Percentiles rank a stretch among this genome's conserved stretches.
Evolutionary conservation across 1,140 invertebrate species (phyloP).

Genomic region (Stegodyphus dumicola): DNA sequence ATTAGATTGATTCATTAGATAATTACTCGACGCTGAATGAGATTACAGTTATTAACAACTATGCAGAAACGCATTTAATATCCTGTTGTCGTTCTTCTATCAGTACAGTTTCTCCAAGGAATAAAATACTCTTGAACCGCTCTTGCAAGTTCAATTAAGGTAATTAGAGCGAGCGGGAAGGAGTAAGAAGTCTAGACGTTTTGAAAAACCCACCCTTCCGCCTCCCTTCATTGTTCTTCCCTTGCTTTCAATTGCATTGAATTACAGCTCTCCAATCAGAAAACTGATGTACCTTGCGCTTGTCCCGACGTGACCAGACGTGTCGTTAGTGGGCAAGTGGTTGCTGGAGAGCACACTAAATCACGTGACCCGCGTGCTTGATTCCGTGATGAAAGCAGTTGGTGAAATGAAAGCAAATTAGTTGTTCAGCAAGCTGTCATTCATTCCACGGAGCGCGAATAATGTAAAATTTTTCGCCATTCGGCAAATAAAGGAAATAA

Average conservation of each 20-base stretch:
- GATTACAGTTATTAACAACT: too few species aligned
- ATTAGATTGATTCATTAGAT: too few species aligned
- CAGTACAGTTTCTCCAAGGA: too few species aligned
- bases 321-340: conserved; percentile 31
- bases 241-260: background rate
- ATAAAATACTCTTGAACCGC: too few species aligned
- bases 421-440: conserved; percentile 36
- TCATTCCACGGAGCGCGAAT: conserved; percentile 16
- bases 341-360: conserved; percentile 24
- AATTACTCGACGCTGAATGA: too few species aligned
- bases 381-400: conserved; percentile 19
- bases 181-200: conserved; percentile 23
- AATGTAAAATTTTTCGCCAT: conserved; percentile 9
- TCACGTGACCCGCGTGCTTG: conserved; percentile 46
- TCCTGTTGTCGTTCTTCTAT: too few species aligned
- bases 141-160: conserved; percentile 34
- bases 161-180: conserved; percentile 32
- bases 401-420: conserved; percentile 44
- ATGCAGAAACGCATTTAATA: too few species aligned
- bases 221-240: background rate
- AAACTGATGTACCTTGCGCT: conserved; percentile 8
- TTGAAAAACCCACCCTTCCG: conserved; percentile 3
- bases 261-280: conserved; percentile 44
- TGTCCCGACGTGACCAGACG: conserved; percentile 16
- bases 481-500: background rate